Evolutionary conservation across 2,888 invertebrate species (phyloP).

Genomic region (Meiosimyza platycephala): DNA sequence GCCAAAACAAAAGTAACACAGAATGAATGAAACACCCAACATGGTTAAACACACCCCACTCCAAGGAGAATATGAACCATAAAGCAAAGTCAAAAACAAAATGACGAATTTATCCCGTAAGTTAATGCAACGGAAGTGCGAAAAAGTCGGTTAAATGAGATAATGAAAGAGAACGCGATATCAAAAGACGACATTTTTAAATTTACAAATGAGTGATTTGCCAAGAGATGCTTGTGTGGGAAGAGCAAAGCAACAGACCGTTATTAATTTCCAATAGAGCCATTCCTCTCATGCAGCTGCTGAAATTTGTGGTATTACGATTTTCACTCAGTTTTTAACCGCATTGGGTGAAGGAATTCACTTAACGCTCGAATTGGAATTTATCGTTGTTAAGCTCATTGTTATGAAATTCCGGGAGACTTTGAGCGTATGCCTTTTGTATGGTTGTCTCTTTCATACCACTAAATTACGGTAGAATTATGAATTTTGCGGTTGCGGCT

Average conservation of each 20-base stretch:
- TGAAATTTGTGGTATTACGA: too few relatives aligned
- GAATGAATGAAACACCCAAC: not conserved
- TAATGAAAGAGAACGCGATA: constrained; percentile 34
- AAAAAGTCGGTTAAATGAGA: constrained; percentile 40
- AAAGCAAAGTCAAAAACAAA: constrained; percentile 56
- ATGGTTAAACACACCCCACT: constrained; percentile 26
- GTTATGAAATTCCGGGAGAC: not conserved
- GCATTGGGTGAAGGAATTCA: not conserved
- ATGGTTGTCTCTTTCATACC: constrained; percentile 46
- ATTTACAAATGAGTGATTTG: constrained; percentile 27
- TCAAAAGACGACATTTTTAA: constrained; percentile 46
- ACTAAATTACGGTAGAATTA: constrained; percentile 30
- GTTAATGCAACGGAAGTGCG: constrained; percentile 41
- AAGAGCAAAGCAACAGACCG: constrained; percentile 19
- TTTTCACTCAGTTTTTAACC: not conserved
- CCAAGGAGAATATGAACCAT: constrained; percentile 9
- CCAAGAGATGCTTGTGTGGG: constrained; percentile 14
- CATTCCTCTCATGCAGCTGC: not conserved
- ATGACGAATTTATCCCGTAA: constrained; percentile 61
- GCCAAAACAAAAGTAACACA: not conserved
- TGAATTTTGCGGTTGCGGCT: constrained; percentile 7
- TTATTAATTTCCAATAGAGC: not conserved
- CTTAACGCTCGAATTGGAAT: constrained; percentile 13
- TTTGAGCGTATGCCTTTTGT: not conserved
- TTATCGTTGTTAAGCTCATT: not conserved